phyloP scores from a whole-genome alignment of 2,797 vertebrate genomes.

The Clarias pachynema region DNA sequence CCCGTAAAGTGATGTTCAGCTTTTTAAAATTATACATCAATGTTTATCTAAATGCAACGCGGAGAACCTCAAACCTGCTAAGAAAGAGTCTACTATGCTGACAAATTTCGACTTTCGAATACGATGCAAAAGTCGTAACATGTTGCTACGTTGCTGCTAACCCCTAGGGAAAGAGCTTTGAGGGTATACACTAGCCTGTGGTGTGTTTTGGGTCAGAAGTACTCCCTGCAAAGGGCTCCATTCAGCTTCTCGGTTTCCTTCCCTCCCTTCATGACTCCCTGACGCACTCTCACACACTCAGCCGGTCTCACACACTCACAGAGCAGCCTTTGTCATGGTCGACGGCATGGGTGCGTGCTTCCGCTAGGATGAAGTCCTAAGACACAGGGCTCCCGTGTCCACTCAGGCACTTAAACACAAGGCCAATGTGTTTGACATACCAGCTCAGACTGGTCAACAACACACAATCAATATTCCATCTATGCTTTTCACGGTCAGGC shows the following conservation, averaged over 20 bases:
- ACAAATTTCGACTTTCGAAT: not conserved
- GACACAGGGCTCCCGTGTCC: conserved; percentile 31
- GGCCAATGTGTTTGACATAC: conserved; percentile 28
- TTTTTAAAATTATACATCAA: not conserved
- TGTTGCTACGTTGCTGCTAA: not conserved
- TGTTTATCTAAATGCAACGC: not conserved
- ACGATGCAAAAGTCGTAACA: not conserved
- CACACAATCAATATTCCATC: conserved; percentile 7
- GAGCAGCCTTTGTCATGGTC: conserved; percentile 55
- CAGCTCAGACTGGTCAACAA: not conserved
- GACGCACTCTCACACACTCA: conserved; percentile 23
- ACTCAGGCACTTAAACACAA: conserved; percentile 22
- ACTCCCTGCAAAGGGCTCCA: conserved; percentile 44
- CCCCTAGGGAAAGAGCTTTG: not conserved
- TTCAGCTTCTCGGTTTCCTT: conserved; percentile 36
- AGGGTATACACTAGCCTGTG: conserved; percentile 15
- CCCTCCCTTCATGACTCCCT: conserved; percentile 15
- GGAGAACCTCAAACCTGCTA: not conserved
- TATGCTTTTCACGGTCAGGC: not conserved
- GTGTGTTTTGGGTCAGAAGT: conserved; percentile 44
- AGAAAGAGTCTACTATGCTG: not conserved
- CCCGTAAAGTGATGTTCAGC: not conserved
- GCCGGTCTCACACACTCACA: conserved; percentile 43
- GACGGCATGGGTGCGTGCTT: conserved; percentile 30
- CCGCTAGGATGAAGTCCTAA: conserved; percentile 31